These are phyloP conservation scores for Ctenopoma kingsleyae DNA, from an alignment of 2,797 vertebrate species.

Conservation along the genomic window DNA sequence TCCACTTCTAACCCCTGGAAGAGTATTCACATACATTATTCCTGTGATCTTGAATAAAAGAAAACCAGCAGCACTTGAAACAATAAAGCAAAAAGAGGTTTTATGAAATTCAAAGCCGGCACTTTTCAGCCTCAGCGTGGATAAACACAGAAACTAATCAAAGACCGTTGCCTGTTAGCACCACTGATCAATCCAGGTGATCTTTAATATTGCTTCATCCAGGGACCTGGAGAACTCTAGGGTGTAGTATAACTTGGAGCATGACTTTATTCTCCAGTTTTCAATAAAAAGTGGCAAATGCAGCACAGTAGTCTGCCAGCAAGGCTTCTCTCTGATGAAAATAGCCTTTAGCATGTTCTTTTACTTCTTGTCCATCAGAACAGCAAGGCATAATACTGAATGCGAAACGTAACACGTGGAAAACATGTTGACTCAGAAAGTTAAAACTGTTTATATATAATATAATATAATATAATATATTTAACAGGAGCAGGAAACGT, in stretches of 20 bases:
- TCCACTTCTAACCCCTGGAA: slow-evolving; percentile 16
- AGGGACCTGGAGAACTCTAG: background rate
- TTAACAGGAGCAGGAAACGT: too few species aligned
- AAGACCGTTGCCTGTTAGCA: background rate
- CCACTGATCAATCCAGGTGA: background rate
- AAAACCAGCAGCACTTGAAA: slow-evolving; percentile 3
- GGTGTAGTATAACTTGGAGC: background rate
- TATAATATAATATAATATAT: too few species aligned
- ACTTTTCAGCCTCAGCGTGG: background rate
- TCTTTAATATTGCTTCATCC: background rate
- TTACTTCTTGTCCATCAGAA: background rate
- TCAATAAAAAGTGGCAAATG: background rate
- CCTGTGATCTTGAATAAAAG: slow-evolving; percentile 4
- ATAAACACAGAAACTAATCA: background rate
- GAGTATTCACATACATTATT: background rate
- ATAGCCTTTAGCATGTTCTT: background rate
- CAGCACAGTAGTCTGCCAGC: background rate
- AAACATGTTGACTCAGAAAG: too few species aligned
- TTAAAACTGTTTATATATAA: too few species aligned
- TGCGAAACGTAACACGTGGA: background rate
- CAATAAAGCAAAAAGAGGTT: background rate
- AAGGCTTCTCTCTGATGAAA: background rate
- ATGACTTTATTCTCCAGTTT: background rate
- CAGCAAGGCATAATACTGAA: background rate
- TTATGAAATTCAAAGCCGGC: background rate